Evolutionary conservation across 2,888 invertebrate species (phyloP).

Genomic region (Orthosia cruda): DNA sequence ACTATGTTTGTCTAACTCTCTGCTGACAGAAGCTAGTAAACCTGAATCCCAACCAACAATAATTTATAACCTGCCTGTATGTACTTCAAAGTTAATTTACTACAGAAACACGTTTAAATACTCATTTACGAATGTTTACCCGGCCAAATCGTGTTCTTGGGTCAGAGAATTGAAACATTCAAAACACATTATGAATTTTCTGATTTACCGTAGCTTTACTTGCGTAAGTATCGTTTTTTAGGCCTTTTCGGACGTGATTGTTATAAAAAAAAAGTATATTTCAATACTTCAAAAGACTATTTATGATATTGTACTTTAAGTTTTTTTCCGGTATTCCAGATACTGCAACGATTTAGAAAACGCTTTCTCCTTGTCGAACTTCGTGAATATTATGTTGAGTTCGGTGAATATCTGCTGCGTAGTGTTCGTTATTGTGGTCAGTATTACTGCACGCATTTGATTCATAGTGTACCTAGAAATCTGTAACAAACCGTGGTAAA

Average conservation of each 20-base stretch:
- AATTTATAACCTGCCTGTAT: slow-evolving; percentile 18
- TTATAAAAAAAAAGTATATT: slow-evolving; percentile 59
- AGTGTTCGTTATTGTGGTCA: slow-evolving; percentile 87
- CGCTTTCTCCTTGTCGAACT: slow-evolving; percentile 85
- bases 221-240: slow-evolving; percentile 42
- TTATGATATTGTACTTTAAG: slow-evolving; percentile 35
- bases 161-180: slow-evolving; percentile 42
- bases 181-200: slow-evolving; percentile 46
- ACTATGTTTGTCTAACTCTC: not conserved
- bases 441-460: slow-evolving; percentile 63
- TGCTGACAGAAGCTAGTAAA: not conserved
- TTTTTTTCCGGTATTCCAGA: slow-evolving; percentile 74
- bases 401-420: slow-evolving; percentile 89
- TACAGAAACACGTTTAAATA: slow-evolving; percentile 48
- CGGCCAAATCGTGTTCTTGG: slow-evolving; percentile 46
- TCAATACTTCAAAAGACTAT: slow-evolving; percentile 33
- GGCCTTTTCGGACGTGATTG: slow-evolving; percentile 47
- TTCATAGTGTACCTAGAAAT: slow-evolving; percentile 36
- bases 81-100: slow-evolving; percentile 29
- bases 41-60: slow-evolving; percentile 11
- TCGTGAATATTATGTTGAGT: slow-evolving; percentile 86
- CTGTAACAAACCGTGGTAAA: slow-evolving; percentile 10
- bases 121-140: slow-evolving; percentile 53
- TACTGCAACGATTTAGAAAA: slow-evolving; percentile 88
- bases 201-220: slow-evolving; percentile 43